phyloP scores from a whole-genome alignment of 2,797 vertebrate genomes.

The Channa striata region DNA sequence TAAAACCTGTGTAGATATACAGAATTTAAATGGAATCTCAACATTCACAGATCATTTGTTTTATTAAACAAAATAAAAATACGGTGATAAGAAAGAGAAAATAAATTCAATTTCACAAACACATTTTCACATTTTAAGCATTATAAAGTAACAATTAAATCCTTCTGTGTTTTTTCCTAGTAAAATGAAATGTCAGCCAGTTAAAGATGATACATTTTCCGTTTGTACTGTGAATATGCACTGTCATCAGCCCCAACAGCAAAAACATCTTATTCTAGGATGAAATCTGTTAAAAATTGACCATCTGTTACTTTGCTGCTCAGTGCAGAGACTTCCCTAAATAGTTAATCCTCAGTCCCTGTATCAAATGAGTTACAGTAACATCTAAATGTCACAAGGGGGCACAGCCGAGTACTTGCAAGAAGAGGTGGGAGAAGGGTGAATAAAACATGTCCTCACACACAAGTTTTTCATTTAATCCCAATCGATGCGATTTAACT shows the following conservation, averaged over 20 bases:
- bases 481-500: conserved; percentile 21
- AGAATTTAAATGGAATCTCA: conserved; percentile 4
- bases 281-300: conserved; percentile 47
- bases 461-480: conserved; percentile 19
- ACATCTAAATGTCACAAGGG: conserved; percentile 65
- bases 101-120: neutral
- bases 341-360: conserved; percentile 72
- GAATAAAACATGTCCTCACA: conserved; percentile 14
- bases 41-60: neutral
- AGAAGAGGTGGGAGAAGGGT: neutral
- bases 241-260: conserved; percentile 37
- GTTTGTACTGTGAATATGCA: conserved; percentile 39
- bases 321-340: conserved; percentile 63
- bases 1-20: neutral
- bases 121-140: too few relatives aligned
- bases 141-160: neutral
- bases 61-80: neutral
- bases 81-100: neutral
- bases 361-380: conserved; percentile 38
- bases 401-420: conserved; percentile 38
- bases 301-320: conserved; percentile 66
- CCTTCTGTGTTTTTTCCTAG: neutral
- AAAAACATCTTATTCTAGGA: conserved; percentile 42
- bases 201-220: conserved; percentile 5
- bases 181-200: neutral